Conservation (phyloP, 2,797 vertebrate genomes). For the Urophycis tenuis region DNA sequence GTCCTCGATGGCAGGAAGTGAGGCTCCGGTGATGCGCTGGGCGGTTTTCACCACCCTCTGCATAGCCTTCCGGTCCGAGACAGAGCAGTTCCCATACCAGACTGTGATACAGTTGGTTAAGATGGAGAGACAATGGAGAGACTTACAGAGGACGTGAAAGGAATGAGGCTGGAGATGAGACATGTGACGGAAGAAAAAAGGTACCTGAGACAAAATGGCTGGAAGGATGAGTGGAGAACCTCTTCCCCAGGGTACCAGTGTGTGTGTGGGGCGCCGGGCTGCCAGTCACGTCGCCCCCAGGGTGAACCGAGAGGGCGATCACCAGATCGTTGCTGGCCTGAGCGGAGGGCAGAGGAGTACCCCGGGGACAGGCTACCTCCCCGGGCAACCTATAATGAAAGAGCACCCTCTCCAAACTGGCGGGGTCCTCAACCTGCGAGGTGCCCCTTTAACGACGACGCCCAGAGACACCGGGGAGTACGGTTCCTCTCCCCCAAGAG, state of each 20-base stretch:
- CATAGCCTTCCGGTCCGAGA: too few species aligned
- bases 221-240: background rate
- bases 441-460: background rate
- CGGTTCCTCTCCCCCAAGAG: too few species aligned
- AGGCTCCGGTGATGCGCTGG: too few species aligned
- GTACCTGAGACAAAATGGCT: background rate
- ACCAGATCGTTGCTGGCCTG: background rate
- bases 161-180: background rate
- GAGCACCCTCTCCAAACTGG: too few species aligned
- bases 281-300: slow-evolving; percentile 1
- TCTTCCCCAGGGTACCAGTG: background rate
- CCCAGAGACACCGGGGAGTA: background rate
- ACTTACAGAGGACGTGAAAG: background rate
- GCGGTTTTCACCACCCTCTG: too few species aligned
- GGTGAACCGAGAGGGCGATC: background rate
- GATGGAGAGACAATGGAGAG: background rate
- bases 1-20: too few species aligned
- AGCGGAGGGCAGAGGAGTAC: background rate
- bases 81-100: too few species aligned
- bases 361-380: background rate
- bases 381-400: too few species aligned
- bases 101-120: too few species aligned
- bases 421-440: too few species aligned
- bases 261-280: slow-evolving; percentile 5
- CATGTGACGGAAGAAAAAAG: background rate